These are phyloP conservation scores for Calephelis nemesis DNA, from an alignment of 1,140 invertebrate genomes.

Conservation along the genomic window DNA sequence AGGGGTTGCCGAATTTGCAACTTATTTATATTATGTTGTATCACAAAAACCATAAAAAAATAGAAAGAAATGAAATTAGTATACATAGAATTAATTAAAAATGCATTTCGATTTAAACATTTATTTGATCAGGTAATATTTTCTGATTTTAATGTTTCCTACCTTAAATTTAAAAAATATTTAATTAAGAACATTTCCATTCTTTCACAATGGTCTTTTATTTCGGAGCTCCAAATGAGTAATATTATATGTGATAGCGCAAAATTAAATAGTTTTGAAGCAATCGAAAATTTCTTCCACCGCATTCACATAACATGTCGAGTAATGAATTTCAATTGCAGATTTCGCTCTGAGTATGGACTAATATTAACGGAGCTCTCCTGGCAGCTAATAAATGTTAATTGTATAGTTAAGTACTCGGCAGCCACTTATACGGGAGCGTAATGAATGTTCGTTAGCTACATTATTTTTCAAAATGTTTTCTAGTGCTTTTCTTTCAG, in stretches of 20 bases:
- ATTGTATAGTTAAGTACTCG: conserved; percentile 42
- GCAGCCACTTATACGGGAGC: conserved; percentile 29
- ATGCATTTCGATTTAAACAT: no score
- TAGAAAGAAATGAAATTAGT: no score
- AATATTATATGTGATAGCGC: not conserved
- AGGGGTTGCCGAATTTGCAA: no score
- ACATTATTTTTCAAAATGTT: conserved; percentile 7
- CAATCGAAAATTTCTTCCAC: conserved; percentile 15
- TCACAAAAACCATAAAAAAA: no score
- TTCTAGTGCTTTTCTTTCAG: not conserved
- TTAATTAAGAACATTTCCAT: no score
- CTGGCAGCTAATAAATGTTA: conserved; percentile 51
- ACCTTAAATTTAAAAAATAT: no score
- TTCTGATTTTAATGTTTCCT: no score
- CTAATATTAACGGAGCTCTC: conserved; percentile 54
- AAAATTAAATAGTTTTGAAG: conserved; percentile 8
- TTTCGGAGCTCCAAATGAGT: no score
- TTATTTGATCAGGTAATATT: no score
- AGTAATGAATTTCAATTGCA: conserved; percentile 47
- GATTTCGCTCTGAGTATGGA: conserved; percentile 42
- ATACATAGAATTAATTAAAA: no score
- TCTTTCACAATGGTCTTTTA: no score
- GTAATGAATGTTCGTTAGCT: conserved; percentile 19
- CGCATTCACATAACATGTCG: conserved; percentile 13
- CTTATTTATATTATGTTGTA: no score